Evolutionary conservation across 2,797 vertebrate genomes (phyloP).

Genomic region (Phoeniculus purpureus): DNA sequence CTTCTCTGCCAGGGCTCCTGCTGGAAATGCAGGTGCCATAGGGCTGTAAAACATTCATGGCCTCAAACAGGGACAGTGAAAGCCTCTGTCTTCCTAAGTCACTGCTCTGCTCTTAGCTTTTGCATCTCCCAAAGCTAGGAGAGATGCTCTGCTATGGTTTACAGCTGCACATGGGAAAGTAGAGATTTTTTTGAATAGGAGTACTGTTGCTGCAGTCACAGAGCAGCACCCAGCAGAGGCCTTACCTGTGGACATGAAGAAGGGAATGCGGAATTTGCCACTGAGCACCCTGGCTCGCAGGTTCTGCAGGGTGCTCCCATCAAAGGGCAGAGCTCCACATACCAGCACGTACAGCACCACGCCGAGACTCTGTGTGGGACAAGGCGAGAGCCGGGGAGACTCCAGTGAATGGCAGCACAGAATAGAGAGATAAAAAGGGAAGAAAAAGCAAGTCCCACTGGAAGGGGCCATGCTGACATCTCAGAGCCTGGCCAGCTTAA

Average conservation of each 20-base stretch:
- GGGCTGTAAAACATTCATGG: fast-evolving
- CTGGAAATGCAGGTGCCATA: fast-evolving
- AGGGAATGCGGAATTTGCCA: conserved; percentile 97
- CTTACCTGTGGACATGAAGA: conserved; percentile 98
- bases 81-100: neutral
- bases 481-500: no score
- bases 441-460: no score
- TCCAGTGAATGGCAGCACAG: fast-evolving
- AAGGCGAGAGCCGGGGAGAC: neutral
- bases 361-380: conserved; percentile 87
- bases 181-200: neutral
- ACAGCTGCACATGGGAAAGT: fast-evolving
- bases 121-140: neutral
- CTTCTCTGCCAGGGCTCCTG: fast-evolving
- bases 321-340: conserved; percentile 95
- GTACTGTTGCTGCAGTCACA: neutral
- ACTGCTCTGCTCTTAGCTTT: neutral
- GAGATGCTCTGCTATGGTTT: neutral
- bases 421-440: fast-evolving
- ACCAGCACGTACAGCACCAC: conserved; percentile 97
- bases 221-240: neutral
- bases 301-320: conserved; percentile 97
- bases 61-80: fast-evolving
- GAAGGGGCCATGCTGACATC: neutral
- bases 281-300: conserved; percentile 95